phyloP scores from a whole-genome alignment of 1,140 invertebrate species.

The Drosophila cardini region DNA sequence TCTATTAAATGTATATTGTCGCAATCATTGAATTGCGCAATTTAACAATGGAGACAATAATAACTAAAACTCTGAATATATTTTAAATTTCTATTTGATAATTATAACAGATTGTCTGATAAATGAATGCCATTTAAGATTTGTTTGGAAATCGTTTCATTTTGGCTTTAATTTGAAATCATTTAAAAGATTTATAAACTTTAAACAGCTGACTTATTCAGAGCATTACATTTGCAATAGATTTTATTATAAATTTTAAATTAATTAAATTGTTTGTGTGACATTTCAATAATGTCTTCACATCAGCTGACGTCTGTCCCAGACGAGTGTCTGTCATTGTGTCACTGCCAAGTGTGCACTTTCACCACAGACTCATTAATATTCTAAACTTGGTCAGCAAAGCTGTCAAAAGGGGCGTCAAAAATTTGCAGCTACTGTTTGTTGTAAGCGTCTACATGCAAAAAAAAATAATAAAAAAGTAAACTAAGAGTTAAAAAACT shows the following conservation, averaged over 20 bases:
- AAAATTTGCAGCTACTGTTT: conserved; percentile 2
- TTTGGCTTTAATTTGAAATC: no score
- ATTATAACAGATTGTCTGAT: conserved; percentile 2
- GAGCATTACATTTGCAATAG: no score
- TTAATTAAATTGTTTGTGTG: conserved; percentile 26
- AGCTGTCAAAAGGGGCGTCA: not conserved
- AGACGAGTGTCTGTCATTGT: no score
- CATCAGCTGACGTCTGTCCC: conserved; percentile 59
- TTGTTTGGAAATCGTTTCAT: no score
- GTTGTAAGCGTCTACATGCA: conserved; percentile 7
- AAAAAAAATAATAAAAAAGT: conserved; percentile 15
- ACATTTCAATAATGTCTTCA: conserved; percentile 25
- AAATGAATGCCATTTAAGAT: conserved; percentile 15
- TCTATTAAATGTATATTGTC: not conserved
- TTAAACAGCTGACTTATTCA: no score
- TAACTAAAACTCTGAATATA: not conserved
- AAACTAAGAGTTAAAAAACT: not conserved
- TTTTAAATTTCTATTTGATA: conserved; percentile 4
- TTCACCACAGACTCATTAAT: conserved; percentile 67
- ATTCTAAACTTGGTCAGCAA: conserved; percentile 50
- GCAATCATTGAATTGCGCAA: not conserved
- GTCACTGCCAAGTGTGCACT: conserved; percentile 55
- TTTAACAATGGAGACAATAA: not conserved
- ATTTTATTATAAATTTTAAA: no score
- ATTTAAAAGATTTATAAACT: no score